Percentiles rank a stretch among this genome's conserved stretches.
Conservation (phyloP, 1,140 invertebrate genomes). For the Pseudomyrmex gracilis region DNA sequence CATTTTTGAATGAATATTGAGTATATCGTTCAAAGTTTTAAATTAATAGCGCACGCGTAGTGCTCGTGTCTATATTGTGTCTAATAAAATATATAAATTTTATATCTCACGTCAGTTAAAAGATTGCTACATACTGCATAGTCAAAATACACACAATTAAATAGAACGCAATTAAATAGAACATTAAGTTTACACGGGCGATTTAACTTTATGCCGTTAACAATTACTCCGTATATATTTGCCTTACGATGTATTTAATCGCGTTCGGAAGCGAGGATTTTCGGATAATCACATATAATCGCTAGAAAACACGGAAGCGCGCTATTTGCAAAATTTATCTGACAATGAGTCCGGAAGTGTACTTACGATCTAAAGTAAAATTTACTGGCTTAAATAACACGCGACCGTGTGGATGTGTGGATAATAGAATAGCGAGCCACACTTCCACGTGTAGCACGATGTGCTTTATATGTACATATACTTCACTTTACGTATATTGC, state of each 20-base stretch:
- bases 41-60: too few species aligned
- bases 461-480: slow-evolving; percentile 28
- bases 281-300: slow-evolving; percentile 17
- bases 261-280: neutral
- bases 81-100: too few species aligned
- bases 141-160: too few species aligned
- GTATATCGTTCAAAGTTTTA: too few species aligned
- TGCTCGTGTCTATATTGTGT: too few species aligned
- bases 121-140: too few species aligned
- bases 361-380: slow-evolving; percentile 60
- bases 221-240: neutral
- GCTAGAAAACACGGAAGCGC: slow-evolving; percentile 39
- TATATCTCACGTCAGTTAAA: too few species aligned
- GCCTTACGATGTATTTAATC: too few species aligned
- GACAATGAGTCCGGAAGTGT: slow-evolving; percentile 28
- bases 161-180: too few species aligned
- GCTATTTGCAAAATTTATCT: slow-evolving; percentile 55
- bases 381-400: slow-evolving; percentile 56
- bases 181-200: too few species aligned
- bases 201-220: slow-evolving; percentile 5
- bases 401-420: slow-evolving; percentile 6
- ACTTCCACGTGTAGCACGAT: slow-evolving; percentile 49
- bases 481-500: slow-evolving; percentile 35
- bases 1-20: too few species aligned
- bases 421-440: slow-evolving; percentile 60